Evolutionary conservation across 2,888 invertebrate species (phyloP), one percentile per base, ranked within the genome.

Genomic region (Scrobipalpa costella): DNA sequence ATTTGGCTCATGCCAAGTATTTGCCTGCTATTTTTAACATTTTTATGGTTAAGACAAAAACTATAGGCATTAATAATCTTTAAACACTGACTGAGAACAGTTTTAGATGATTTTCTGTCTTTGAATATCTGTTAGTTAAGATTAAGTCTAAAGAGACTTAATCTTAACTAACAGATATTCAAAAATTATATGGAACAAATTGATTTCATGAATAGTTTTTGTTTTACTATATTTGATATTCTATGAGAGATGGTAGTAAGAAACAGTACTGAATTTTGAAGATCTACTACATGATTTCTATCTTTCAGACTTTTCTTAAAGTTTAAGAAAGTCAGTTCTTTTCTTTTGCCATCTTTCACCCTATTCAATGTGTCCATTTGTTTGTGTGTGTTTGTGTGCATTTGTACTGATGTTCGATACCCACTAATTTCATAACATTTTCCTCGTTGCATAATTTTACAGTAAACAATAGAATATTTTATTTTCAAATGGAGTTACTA

Each of bases 21-120:
- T 52, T 21, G 52, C 11, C 33, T 55, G 55, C 7, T 52, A 52
- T 21, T 52, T 55, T 55, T 27, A 55, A 55, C 15, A n/a, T 21
- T 34, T 34, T 15, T 34, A 27, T 27, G 11, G n/a, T 15, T n/a
- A 33, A 19, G 50, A 55, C n/a, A 27, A 44, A 44, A 44, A 44
- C 44, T 44, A 44, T 44, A 44, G 5, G 27, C 27, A 27, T 3
- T 2, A 27, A 27, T 27, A 3, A 27, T 27, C 27, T 27, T 3
- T 2, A 27, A 27, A 27, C 5, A 27, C 36, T 9, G 7, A 36
- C 36, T 36, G 11, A 36, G 7, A 36, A 36, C 36, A 36, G 1
- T 9, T 36, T 36, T 11, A 36, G 8, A 36, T 7, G 36, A 36
- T 36, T 36, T 9, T 36, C 36, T 9, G 36, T 11, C 11, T 27